Base-by-base conservation (phyloP, 2,797 vertebrate genomes). In the Merluccius polli region DNA sequence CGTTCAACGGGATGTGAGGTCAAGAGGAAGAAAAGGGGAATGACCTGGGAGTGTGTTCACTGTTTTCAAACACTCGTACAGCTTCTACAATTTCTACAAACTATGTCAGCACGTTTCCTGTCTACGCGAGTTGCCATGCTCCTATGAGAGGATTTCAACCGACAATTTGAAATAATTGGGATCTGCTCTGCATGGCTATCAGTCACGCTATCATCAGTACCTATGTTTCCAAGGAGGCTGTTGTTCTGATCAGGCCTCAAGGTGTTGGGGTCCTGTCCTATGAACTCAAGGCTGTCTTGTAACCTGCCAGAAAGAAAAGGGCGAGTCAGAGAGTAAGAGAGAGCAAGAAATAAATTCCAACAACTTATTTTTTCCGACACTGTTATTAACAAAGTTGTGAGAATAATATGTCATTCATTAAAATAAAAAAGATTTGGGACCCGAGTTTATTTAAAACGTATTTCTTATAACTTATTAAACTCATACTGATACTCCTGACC, bases 211-310 rank as follows among this genome's bases (percentile, higher is more conserved):
- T 59, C 59, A 29, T 79, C 67, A 75, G 96, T 97, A 99, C 98
- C 97, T 95, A 98, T 98, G 90, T 95, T 98, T 80, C 95, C 96
- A 77, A 98, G 91, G 63, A 98, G 94, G 85, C 95, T 95, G 87
- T 93, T 97, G 90, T 94, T 96, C 82, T 95, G 96, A 90, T 99
- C 98, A 75, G 96, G 95, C 89, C 94, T 95, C 79, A 96, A 86
- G 0, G 95, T 94, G 87, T 92, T 96, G 77, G 92, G 93, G 84
- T 99, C 97, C 82, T 97, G 97, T 87, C 93, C 96, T 83, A 99
- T 99, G 90, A 95, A 98, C 94, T 99, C 98, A 80, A 99, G 93
- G 88, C 98, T 99, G 90, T 99, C 97, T 88, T 99, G 98, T 82
- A 99, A 92, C 90, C 97, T 99, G 84, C 2, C 72, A 15, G 1